Conservation (phyloP, 92 coral and sea anemone species). For the Siderastrea radians region DNA sequence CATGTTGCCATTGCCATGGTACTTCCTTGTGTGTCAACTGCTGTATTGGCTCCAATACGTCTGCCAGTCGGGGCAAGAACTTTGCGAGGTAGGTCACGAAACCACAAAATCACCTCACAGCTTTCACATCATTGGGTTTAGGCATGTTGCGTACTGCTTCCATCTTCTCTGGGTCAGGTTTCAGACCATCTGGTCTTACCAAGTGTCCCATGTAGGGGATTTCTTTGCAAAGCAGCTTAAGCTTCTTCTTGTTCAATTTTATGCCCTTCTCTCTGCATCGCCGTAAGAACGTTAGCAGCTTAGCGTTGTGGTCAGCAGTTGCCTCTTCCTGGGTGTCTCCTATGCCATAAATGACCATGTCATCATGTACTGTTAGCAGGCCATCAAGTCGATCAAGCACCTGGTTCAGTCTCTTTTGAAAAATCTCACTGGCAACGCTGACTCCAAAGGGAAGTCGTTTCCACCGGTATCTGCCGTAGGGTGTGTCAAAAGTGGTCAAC, state of each 20-base stretch:
- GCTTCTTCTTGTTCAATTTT: conserved; percentile 54
- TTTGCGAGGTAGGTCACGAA: conserved; percentile 67
- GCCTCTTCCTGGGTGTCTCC: conserved; percentile 68
- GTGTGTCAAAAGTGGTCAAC: no score
- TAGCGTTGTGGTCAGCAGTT: conserved; percentile 35
- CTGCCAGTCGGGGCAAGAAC: conserved; percentile 56
- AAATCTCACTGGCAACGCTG: conserved; percentile 59
- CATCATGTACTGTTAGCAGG: conserved; percentile 67
- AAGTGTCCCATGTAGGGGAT: conserved; percentile 63
- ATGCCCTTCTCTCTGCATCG: conserved; percentile 57
- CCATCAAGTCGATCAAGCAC: conserved; percentile 66
- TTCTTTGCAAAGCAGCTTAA: conserved; percentile 42
- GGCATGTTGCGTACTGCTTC: no score
- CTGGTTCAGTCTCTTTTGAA: conserved; percentile 75
- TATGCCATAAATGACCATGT: conserved; percentile 64
- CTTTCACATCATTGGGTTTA: conserved; percentile 53
- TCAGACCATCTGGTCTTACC: conserved; percentile 54
- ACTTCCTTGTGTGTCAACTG: conserved; percentile 42
- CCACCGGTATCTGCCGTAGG: conserved; percentile 60
- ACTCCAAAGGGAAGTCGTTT: conserved; percentile 73
- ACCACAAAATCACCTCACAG: conserved; percentile 64
- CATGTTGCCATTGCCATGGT: conserved; percentile 38
- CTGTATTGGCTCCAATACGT: conserved; percentile 46
- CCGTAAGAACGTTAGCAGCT: conserved; percentile 36
- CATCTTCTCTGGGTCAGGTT: no score